Base-by-base conservation (phyloP, 1,140 invertebrate species). In the Batillaria attramentaria region DNA sequence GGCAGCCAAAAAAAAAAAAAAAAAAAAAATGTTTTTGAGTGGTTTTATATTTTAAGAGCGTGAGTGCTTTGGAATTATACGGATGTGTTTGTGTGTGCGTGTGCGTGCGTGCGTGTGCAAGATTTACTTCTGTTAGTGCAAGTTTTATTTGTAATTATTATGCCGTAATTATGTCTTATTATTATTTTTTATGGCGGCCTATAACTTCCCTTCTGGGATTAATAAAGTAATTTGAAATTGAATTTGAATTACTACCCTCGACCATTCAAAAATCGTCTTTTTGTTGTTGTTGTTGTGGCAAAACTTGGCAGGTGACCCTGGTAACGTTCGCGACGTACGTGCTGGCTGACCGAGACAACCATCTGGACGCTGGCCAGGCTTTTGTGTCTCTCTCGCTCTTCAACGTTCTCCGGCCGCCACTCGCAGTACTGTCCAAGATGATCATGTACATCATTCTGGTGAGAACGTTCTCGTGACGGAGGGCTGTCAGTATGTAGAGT, bases 341-440 rank as follows among this genome's bases (percentile, higher is more conserved):
- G 13, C 79, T 91, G 31, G 81, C 80, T 18, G 83, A 84, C 42
- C 77, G 79, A 18, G 85, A 87, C 24, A 95, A 96, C 89, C 93
- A 96, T 77, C 92, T 99, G 87, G 95, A 97, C 90, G 95, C 97
- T 84, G 93, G 94, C 90, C 97, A 94, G 87, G 98, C 93, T 81
- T 99, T 99, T 93, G 97, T 99, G 81, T 97, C 98, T 82, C 93
- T 99, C 83, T 96, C 97, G 89, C 94, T 99, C 87, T 99, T 99
- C 93, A 99, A 99, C 92, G 97, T 99, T 86, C 94, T 99, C 82
- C 94, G 97, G 89, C 97, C 98, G 91, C 97, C 98, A 84, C 93
- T 94, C 80, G 89, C 88, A 43, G 89, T 93, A 16, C 80, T 94
- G 39, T 93, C 93, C 4, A 92, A 92, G 89, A 87, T 93, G 42